These are phyloP conservation scores for Pissodes strobi DNA, from an alignment of 1,140 invertebrate genomes.

Conservation along the genomic window DNA sequence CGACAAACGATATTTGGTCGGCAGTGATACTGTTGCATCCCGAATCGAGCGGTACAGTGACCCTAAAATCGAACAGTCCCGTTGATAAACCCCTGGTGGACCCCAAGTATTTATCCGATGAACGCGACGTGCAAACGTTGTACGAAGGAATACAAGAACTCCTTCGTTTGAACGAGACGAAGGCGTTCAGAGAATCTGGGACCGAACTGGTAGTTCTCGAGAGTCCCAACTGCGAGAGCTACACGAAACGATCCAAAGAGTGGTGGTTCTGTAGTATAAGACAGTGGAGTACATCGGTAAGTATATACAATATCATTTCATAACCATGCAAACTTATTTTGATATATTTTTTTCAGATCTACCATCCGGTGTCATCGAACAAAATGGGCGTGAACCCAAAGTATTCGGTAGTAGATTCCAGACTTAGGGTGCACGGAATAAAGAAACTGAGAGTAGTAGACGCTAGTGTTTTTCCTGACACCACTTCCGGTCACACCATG, in stretches of 20 bases:
- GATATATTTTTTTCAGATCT: neutral
- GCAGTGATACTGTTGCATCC: conserved; percentile 70
- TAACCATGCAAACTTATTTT: no score
- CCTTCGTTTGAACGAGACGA: conserved; percentile 56
- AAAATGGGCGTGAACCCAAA: neutral
- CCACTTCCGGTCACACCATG: conserved; percentile 73
- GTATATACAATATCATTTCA: no score
- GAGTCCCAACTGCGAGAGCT: neutral
- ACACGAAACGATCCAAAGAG: neutral
- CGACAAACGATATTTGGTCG: conserved; percentile 42
- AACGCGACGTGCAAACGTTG: conserved; percentile 56
- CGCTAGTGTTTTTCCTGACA: conserved; percentile 73
- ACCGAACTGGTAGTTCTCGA: conserved; percentile 34
- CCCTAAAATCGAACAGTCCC: conserved; percentile 69
- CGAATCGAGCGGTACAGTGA: conserved; percentile 72
- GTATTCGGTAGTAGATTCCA: conserved; percentile 65
- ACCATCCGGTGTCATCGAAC: neutral
- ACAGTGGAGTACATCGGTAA: conserved; percentile 52
- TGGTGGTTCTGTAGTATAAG: conserved; percentile 13
- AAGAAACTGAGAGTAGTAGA: conserved; percentile 72
- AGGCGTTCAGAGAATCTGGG: conserved; percentile 58
- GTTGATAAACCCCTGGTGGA: conserved; percentile 75
- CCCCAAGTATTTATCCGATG: conserved; percentile 73
- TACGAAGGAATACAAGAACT: conserved; percentile 59
- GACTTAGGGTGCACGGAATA: conserved; percentile 59